A percentile compares a stretch with the other conserved stretches of the same genome.
These are phyloP conservation scores for Anarsia innoxiella DNA, from an alignment of 2,888 invertebrate genomes.

Conservation along the genomic window DNA sequence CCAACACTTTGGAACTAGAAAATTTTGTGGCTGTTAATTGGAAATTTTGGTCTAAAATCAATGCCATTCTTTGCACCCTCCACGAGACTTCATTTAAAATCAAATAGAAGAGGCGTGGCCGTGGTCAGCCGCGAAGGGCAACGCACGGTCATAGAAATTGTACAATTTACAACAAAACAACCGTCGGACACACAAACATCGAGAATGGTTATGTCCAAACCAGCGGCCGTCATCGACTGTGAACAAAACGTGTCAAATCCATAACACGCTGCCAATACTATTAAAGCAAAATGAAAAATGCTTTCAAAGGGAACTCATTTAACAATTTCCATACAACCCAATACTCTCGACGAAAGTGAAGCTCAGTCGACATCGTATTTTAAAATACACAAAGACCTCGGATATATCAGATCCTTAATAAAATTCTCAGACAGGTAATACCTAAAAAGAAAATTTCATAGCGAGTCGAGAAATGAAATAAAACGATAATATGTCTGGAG, in stretches of 20 bases:
- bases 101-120: constrained; percentile 38
- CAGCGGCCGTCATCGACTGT: constrained; percentile 50
- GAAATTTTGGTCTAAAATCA: not conserved
- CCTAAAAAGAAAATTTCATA: constrained; percentile 55
- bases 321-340: constrained; percentile 13
- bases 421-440: constrained; percentile 43
- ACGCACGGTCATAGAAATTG: constrained; percentile 46
- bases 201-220: constrained; percentile 55
- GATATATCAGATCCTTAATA: constrained; percentile 31
- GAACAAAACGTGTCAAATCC: constrained; percentile 70
- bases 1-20: not conserved
- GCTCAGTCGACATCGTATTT: not conserved
- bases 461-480: constrained; percentile 55
- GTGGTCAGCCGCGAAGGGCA: constrained; percentile 32
- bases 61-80: constrained; percentile 10
- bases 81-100: constrained; percentile 29
- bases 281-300: constrained; percentile 53
- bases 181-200: constrained; percentile 35
- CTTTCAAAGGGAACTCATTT: constrained; percentile 37
- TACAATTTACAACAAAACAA: constrained; percentile 66
- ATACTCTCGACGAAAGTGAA: constrained; percentile 1
- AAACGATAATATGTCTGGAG: constrained; percentile 60
- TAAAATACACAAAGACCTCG: constrained; percentile 6
- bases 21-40: not conserved
- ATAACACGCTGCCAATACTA: constrained; percentile 45